Evolutionary conservation across 1,140 invertebrate genomes (phyloP).

Genomic region (Bactericera cockerelli): DNA sequence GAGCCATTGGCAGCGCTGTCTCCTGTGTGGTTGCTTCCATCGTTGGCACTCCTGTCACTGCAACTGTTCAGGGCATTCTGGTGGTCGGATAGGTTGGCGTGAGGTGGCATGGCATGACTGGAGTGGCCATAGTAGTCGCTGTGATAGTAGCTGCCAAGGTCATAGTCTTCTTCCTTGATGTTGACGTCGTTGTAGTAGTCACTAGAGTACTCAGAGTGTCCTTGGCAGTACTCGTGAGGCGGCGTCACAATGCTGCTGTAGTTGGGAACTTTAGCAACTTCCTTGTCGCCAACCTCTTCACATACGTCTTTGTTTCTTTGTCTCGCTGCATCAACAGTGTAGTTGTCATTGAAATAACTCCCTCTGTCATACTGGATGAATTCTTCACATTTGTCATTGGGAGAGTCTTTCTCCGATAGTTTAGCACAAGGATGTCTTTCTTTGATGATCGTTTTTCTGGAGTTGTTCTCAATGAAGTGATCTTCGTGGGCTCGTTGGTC

Average conservation of each 20-base stretch:
- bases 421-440: too few species aligned
- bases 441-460: too few species aligned
- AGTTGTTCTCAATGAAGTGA: too few species aligned
- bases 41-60: not conserved
- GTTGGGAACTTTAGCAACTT: not conserved
- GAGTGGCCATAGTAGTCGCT: slow-evolving; percentile 1
- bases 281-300: not conserved
- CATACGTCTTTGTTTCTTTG: too few species aligned
- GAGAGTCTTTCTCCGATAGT: too few species aligned
- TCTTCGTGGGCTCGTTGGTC: too few species aligned
- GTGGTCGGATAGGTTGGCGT: not conserved
- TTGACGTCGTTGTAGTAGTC: not conserved
- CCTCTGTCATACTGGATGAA: slow-evolving; percentile 1
- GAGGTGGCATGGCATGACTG: not conserved
- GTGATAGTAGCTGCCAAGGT: not conserved
- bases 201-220: not conserved
- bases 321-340: too few species aligned
- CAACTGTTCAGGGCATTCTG: not conserved
- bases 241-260: not conserved
- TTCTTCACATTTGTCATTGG: not conserved
- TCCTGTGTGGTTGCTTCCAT: not conserved
- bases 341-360: not conserved
- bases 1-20: not conserved
- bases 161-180: not conserved
- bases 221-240: not conserved